Conservation (phyloP, 2,888 invertebrate species). For the Muscina levida region DNA sequence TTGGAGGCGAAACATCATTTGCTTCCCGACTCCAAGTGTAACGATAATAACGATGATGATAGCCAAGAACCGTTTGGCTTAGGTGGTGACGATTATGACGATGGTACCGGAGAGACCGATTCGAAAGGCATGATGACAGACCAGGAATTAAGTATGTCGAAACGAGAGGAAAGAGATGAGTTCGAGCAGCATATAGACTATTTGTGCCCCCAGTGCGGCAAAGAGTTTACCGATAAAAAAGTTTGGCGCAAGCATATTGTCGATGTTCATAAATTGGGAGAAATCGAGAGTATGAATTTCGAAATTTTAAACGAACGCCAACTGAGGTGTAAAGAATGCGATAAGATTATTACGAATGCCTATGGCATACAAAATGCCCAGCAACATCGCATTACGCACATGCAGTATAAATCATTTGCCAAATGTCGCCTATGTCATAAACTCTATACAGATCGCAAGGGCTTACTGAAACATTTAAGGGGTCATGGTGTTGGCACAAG, state of each 20-base stretch:
- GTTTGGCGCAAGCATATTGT: constrained; percentile 76
- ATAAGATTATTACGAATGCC: constrained; percentile 76
- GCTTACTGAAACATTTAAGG: constrained; percentile 74
- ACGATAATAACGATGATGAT: constrained; percentile 59
- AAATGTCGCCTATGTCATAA: constrained; percentile 75
- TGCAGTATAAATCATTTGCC: constrained; percentile 75
- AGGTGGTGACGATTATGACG: constrained; percentile 52
- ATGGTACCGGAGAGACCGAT: constrained; percentile 33
- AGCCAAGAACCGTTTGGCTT: constrained; percentile 60
- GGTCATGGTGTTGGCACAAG: constrained; percentile 68
- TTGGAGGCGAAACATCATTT: constrained; percentile 71
- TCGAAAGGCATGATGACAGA: constrained; percentile 20
- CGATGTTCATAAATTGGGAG: constrained; percentile 73
- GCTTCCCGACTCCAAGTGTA: constrained; percentile 54
- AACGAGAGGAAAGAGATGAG: constrained; percentile 70
- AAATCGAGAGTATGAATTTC: constrained; percentile 73
- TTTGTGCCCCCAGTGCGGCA: constrained; percentile 75
- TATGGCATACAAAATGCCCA: constrained; percentile 77
- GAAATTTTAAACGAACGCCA: constrained; percentile 74
- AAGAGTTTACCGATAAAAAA: constrained; percentile 74
- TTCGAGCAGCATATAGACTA: constrained; percentile 75
- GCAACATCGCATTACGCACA: constrained; percentile 75
- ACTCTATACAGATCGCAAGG: constrained; percentile 76
- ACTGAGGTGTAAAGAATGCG: constrained; percentile 74
- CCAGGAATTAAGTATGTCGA: constrained; percentile 55